Evolutionary conservation across 1,140 invertebrate species (phyloP), one percentile per base, ranked within the genome.

Genomic region (Temnothorax nylanderi): DNA sequence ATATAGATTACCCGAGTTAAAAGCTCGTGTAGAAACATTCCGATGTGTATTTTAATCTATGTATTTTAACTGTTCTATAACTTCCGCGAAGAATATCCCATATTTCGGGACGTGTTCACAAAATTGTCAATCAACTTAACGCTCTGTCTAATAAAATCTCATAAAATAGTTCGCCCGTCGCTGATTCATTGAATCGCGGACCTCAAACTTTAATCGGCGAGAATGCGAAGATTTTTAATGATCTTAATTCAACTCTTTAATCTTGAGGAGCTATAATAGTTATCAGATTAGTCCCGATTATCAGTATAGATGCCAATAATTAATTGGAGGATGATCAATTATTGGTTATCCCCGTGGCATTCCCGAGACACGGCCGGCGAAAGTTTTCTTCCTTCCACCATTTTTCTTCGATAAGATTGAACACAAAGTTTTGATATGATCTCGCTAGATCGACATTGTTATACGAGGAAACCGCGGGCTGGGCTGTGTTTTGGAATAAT

Each of bases 311-410:
- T 72, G 49, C 49, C 65, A 72, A 74, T 82, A 82, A 82, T 72
- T 82, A 82, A 82, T 82, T 32, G 80, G 26, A 47, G 51, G 37
- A 58, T 82, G 51, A 82, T 74, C 78, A 72, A 82, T 82, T 82
- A 82, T 72, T 82, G 37, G 51, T 11, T 72, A 72, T 44, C 49
- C 37, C 41, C n/a, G 37, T 67, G 11, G 41, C 26, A 71, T 44
- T 72, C 10, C 21, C 21, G 47, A 56, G 64, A 56, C 26, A 26
- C 16, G 21, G 34, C 49, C n/a, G 51, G 21, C 51, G 47, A 74
- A 74, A 82, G 80, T 72, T 74, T 72, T 34, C 41, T 32, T 72
- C 7, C 21, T 37, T 67, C 49, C 26, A 21, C 2, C 44, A 21
- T 37, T 51, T 16, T 37, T 44, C 49, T 21, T 60, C 16, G 67